These are phyloP conservation scores for Halocaridina rubra DNA, from an alignment of 2,888 invertebrate species.

Conservation along the genomic window DNA sequence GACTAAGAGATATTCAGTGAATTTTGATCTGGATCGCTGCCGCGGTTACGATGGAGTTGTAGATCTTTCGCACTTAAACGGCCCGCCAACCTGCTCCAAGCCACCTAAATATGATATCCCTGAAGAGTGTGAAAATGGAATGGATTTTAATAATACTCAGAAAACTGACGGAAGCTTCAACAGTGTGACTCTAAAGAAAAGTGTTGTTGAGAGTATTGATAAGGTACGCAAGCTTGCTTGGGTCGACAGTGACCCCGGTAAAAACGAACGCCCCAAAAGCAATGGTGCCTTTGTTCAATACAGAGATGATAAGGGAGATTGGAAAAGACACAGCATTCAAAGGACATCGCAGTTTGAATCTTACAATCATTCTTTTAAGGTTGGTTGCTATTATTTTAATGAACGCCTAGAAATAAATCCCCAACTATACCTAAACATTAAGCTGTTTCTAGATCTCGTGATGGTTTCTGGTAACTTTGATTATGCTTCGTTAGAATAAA, in stretches of 20 bases:
- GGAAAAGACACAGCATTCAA: slow-evolving; percentile 1
- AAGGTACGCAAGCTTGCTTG: slow-evolving; percentile 14
- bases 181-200: slow-evolving; percentile 12
- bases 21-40: background rate
- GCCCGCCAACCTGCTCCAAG: background rate
- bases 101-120: background rate
- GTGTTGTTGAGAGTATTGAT: background rate
- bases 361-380: slow-evolving; percentile 31
- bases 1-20: background rate
- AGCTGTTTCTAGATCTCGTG: too few species aligned
- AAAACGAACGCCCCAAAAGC: background rate
- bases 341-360: slow-evolving; percentile 16
- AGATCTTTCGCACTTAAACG: background rate
- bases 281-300: slow-evolving; percentile 18
- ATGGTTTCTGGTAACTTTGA: too few species aligned
- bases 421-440: too few species aligned
- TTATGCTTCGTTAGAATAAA: too few species aligned
- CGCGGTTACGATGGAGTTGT: background rate
- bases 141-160: background rate
- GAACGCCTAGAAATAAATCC: too few species aligned
- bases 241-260: background rate
- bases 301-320: slow-evolving; percentile 6
- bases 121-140: background rate
- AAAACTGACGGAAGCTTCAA: background rate
- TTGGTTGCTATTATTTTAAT: too few species aligned